Evolutionary conservation across 2,113 vertebrate species (phyloP).

Genomic region (Rhegmatorhina hoffmannsi): DNA sequence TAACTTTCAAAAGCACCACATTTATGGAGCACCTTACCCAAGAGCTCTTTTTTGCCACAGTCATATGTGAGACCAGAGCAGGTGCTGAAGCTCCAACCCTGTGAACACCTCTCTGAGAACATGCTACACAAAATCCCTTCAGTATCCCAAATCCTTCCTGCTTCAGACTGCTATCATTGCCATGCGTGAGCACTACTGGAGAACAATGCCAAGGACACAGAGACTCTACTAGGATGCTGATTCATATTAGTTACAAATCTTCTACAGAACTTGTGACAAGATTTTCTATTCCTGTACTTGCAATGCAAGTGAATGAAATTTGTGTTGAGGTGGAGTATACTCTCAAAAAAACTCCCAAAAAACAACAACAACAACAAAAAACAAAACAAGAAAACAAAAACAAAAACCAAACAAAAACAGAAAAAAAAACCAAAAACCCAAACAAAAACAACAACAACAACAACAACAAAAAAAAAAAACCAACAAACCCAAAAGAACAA

Average conservation of each 20-base stretch:
- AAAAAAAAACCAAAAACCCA: not conserved
- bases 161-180: not conserved
- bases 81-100: not conserved
- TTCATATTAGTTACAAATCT: not conserved
- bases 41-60: rapidly evolving
- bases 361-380: too few species aligned
- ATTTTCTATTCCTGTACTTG: not conserved
- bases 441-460: too few species aligned
- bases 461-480: too few species aligned
- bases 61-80: not conserved
- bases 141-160: not conserved
- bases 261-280: not conserved
- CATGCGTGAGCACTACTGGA: not conserved
- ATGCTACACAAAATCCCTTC: not conserved
- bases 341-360: not conserved
- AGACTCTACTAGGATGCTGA: too few species aligned
- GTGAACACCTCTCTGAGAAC: not conserved
- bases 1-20: not conserved
- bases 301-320: not conserved
- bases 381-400: not conserved
- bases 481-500: too few species aligned
- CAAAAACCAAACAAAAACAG: too few species aligned
- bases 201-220: rapidly evolving
- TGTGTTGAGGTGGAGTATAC: not conserved
- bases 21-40: not conserved